Conservation (phyloP, 2,888 invertebrate genomes). For the Xestoiulus laeticollis region DNA sequence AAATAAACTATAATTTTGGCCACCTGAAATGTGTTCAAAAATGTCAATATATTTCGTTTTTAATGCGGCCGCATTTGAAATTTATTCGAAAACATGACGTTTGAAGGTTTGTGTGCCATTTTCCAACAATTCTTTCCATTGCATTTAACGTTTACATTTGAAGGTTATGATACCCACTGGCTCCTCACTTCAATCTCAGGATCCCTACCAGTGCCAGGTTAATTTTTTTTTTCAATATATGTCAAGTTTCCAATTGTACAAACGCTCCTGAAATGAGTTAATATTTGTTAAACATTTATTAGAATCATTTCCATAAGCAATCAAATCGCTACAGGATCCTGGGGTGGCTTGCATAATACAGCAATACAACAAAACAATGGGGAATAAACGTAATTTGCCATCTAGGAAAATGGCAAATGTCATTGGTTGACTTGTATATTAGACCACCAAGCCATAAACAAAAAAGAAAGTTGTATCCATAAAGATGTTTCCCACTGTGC, state of each 20-base stretch:
- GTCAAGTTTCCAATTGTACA: background rate
- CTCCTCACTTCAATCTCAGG: background rate
- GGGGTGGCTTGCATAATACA: background rate
- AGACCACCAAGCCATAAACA: background rate
- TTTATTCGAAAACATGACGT: background rate
- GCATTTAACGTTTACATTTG: background rate
- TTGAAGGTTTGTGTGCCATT: background rate
- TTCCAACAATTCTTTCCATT: background rate
- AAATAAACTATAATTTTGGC: background rate
- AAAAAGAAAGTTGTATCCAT: slow-evolving; percentile 24
- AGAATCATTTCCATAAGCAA: slow-evolving; percentile 40
- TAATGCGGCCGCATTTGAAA: background rate
- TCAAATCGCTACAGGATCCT: background rate
- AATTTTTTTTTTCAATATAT: background rate
- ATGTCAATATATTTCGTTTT: background rate
- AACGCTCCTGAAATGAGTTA: slow-evolving; percentile 6
- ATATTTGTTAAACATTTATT: slow-evolving; percentile 38
- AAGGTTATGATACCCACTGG: slow-evolving; percentile 23
- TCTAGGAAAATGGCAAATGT: background rate
- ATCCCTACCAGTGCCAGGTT: background rate
- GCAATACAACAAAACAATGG: background rate
- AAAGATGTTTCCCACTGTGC: background rate
- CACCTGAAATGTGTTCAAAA: background rate
- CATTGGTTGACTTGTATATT: slow-evolving; percentile 21
- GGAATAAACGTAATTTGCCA: slow-evolving; percentile 12